Conservation (phyloP, 2,888 invertebrate genomes). For the Athalia cordata region DNA sequence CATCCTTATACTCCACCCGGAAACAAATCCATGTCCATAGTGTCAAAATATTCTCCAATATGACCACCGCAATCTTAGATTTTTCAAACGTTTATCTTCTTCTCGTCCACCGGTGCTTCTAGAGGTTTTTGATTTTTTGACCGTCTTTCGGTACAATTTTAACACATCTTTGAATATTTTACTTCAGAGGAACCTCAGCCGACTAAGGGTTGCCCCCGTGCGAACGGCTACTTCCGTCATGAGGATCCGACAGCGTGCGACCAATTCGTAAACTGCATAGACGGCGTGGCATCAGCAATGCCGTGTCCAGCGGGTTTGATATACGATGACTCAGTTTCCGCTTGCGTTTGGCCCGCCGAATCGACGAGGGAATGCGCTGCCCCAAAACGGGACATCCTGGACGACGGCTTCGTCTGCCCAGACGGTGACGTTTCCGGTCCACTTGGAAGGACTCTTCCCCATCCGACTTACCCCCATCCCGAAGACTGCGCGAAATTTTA, state of each 20-base stretch:
- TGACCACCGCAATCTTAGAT: not conserved
- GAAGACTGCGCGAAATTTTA: slow-evolving; percentile 89
- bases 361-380: slow-evolving; percentile 77
- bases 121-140: too few relatives aligned
- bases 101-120: too few relatives aligned
- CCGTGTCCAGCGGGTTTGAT: slow-evolving; percentile 82
- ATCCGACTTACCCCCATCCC: slow-evolving; percentile 86
- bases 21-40: not conserved
- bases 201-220: slow-evolving; percentile 83
- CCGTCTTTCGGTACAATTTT: too few relatives aligned
- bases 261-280: slow-evolving; percentile 87
- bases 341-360: slow-evolving; percentile 84
- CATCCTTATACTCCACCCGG: not conserved
- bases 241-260: slow-evolving; percentile 84
- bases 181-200: slow-evolving; percentile 84
- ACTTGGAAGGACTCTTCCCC: slow-evolving; percentile 82
- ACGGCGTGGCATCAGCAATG: slow-evolving; percentile 80
- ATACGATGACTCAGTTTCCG: slow-evolving; percentile 83
- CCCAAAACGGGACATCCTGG: slow-evolving; percentile 78
- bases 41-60: slow-evolving; percentile 1
- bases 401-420: slow-evolving; percentile 87
- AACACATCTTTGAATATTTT: not conserved
- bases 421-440: slow-evolving; percentile 81
- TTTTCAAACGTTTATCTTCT: too few relatives aligned
- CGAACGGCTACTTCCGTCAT: slow-evolving; percentile 87